Base-by-base conservation (phyloP, 1,140 invertebrate species). In the Trichonephila clavata region DNA sequence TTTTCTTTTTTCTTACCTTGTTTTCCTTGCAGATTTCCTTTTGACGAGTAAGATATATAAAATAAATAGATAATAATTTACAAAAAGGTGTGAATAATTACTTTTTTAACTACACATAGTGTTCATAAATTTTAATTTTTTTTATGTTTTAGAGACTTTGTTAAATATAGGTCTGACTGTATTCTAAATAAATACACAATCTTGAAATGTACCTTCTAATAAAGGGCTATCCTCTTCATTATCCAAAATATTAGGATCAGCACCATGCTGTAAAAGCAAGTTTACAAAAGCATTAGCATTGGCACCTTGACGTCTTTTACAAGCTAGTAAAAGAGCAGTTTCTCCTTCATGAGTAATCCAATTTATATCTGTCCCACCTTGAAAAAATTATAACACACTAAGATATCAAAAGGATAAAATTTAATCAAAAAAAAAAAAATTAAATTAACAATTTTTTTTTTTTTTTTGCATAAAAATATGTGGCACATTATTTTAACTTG, bases 281-380 rank as follows among this genome's bases (percentile, higher is more conserved):
- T 93, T 63, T 1, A 95, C 94, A 95, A 95, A 95, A 21, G 95
- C 94, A 88, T 92, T 63, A 81, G 93, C 91, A 18, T 39, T 32
- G 32, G 20, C 60, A 18, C 77, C 83, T 89, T 95, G 94, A 16
- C 95, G 95, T 86, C 94, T 94, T 81, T 95, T 95, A 43, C 95
- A 95, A 86, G 95, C 95, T 27, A 96, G 92, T 18, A 95, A 87
- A 60, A 96, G 90, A 18, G 96, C 93, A 60, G 95, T 96, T 93
- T 96, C 95, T 21, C 95, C 95, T 94, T 95, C 95, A 95, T 95
- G 95, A 65, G 95, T 95, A 68, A 87, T 92, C 95, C 95, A 95
- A 90, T 96, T 95, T 16, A 95, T 94, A 94, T 96, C 95, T 27
- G 94, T 86, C 5, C 81, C 43, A 60, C 93, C 94, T 93, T 61